These are phyloP conservation scores for Agriopis marginaria DNA, from an alignment of 2,888 invertebrate genomes.

Conservation along the genomic window DNA sequence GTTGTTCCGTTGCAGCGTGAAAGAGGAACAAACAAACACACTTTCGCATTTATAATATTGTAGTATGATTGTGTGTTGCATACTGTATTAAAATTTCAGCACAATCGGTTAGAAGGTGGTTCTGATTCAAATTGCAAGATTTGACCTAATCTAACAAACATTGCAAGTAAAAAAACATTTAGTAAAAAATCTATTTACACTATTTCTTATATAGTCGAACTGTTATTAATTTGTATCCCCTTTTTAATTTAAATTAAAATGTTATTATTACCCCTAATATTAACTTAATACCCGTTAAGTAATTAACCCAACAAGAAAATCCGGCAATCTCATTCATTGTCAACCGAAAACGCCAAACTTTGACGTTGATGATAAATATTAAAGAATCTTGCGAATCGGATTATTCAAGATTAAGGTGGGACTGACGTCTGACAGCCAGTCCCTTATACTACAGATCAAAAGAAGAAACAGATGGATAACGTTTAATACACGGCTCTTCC, in stretches of 20 bases:
- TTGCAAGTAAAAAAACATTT: no score
- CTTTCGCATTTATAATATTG: no score
- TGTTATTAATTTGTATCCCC: neutral
- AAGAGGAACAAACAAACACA: no score
- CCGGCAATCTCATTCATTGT: constrained; percentile 24
- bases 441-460: neutral
- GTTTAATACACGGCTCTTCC: neutral
- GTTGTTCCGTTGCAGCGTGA: no score
- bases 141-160: no score
- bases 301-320: constrained; percentile 19
- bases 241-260: neutral
- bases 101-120: no score
- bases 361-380: constrained; percentile 40
- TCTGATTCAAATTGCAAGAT: no score
- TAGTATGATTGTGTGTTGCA: no score
- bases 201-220: no score
- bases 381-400: constrained; percentile 46
- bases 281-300: constrained; percentile 7
- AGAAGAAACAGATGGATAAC: constrained; percentile 1
- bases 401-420: constrained; percentile 45
- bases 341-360: constrained; percentile 36
- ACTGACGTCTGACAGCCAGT: constrained; percentile 23
- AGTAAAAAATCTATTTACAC: no score
- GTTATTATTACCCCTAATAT: neutral
- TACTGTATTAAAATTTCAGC: no score